Evolutionary conservation across 2,888 invertebrate species (phyloP).

Genomic region (Limnephilus auricula): DNA sequence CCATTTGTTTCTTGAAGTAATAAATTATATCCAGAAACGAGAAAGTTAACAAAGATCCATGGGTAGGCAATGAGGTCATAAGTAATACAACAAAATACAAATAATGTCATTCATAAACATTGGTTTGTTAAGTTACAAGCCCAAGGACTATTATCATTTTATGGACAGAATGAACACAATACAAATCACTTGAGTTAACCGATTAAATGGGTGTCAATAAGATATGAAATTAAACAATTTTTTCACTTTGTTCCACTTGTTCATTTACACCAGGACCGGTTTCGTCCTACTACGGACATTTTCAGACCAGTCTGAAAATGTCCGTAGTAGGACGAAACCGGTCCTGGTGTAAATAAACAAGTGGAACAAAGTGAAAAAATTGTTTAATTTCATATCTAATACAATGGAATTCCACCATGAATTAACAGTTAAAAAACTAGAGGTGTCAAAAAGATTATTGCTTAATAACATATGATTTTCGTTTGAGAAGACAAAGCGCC

Average conservation of each 20-base stretch:
- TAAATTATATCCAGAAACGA: background rate
- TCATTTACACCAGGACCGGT: too few species aligned
- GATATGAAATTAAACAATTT: too few species aligned
- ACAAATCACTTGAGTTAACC: background rate
- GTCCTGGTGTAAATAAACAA: too few species aligned
- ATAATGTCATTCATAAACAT: background rate
- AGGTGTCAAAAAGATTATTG: background rate
- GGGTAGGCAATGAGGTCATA: too few species aligned
- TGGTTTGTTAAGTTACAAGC: background rate
- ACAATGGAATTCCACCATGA: too few species aligned
- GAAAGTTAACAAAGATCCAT: background rate
- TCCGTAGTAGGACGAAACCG: too few species aligned
- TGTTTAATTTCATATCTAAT: too few species aligned
- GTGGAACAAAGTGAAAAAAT: too few species aligned
- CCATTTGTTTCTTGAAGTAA: constrained; percentile 2
- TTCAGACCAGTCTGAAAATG: too few species aligned
- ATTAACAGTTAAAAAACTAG: too few species aligned
- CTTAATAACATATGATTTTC: background rate
- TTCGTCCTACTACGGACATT: too few species aligned
- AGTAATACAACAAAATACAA: background rate
- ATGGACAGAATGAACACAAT: background rate
- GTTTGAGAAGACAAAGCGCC: background rate
- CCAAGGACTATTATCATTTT: background rate
- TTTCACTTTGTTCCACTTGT: too few species aligned
- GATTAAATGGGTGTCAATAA: background rate